phyloP scores from a whole-genome alignment of 1,140 invertebrate species.

The Drosophila tsacasi region DNA sequence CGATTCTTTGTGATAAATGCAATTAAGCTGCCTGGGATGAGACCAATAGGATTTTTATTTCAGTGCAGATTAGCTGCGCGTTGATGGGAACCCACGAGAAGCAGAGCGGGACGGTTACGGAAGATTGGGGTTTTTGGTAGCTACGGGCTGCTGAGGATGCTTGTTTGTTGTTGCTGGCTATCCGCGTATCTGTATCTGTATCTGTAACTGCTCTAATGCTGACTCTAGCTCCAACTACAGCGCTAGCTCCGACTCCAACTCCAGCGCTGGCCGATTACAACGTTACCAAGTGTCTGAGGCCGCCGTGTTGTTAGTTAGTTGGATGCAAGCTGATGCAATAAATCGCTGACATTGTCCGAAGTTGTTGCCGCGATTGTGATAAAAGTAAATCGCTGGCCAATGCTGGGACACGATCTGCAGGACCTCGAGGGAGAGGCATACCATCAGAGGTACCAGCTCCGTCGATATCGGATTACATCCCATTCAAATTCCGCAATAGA shows the following conservation, averaged over 20 bases:
- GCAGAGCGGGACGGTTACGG: constrained; percentile 20
- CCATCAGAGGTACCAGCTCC: constrained; percentile 2
- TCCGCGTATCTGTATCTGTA: constrained; percentile 52
- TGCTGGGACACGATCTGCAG: constrained; percentile 33
- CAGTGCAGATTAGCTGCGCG: constrained; percentile 38
- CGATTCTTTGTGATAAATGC: not conserved
- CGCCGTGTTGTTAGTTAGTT: constrained; percentile 48
- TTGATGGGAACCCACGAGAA: constrained; percentile 38
- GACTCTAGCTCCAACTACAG: not conserved
- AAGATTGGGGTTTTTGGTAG: constrained; percentile 59
- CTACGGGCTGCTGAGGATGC: constrained; percentile 75
- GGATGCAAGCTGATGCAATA: constrained; percentile 64
- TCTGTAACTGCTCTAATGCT: constrained; percentile 9
- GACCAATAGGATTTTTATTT: not conserved
- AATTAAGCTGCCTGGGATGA: not conserved
- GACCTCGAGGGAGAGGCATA: constrained; percentile 2
- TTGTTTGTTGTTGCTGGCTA: constrained; percentile 61
- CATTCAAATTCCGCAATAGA: constrained; percentile 26
- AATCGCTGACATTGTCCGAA: constrained; percentile 70
- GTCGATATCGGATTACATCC: constrained; percentile 27
- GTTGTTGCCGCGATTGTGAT: constrained; percentile 58
- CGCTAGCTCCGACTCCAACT: not conserved
- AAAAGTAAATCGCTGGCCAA: constrained; percentile 68
- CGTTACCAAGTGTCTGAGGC: constrained; percentile 60
- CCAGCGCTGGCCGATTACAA: constrained; percentile 53